phyloP scores from a whole-genome alignment of 2,888 invertebrate species.

The Leucophenga montana region DNA sequence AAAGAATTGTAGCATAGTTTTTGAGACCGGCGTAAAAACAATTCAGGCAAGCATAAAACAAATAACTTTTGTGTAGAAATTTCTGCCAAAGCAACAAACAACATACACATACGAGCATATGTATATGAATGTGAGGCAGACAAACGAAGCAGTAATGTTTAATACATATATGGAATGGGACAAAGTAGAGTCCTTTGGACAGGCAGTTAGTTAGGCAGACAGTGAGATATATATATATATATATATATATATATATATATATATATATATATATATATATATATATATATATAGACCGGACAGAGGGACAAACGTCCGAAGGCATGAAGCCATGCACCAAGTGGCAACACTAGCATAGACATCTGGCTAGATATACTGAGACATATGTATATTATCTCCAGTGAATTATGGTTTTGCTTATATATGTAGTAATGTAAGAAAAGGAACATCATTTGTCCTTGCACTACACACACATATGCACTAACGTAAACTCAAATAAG shows the following conservation, averaged over 20 bases:
- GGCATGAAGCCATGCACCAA: neutral
- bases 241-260: neutral
- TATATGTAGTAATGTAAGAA: neutral
- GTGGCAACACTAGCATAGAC: neutral
- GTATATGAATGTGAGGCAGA: no score
- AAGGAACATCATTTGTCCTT: no score
- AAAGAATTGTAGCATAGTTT: slow-evolving; percentile 10
- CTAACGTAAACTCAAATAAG: no score
- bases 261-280: neutral
- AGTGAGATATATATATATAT: neutral
- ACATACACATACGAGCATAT: no score
- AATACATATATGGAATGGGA: no score
- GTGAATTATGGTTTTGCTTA: slow-evolving; percentile 60
- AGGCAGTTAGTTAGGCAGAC: slow-evolving; percentile 4
- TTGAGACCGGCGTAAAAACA: neutral
- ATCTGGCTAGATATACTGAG: slow-evolving; percentile 27
- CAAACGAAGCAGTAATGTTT: no score
- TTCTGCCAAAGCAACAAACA: no score
- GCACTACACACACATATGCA: no score
- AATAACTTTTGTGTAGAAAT: neutral
- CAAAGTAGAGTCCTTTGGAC: neutral
- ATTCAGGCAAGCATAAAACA: neutral
- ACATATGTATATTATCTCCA: slow-evolving; percentile 66
- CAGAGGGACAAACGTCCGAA: no score
- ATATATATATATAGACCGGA: neutral